These are phyloP conservation scores for Sinonovacula constricta DNA, from an alignment of 1,140 invertebrate species.

Conservation along the genomic window DNA sequence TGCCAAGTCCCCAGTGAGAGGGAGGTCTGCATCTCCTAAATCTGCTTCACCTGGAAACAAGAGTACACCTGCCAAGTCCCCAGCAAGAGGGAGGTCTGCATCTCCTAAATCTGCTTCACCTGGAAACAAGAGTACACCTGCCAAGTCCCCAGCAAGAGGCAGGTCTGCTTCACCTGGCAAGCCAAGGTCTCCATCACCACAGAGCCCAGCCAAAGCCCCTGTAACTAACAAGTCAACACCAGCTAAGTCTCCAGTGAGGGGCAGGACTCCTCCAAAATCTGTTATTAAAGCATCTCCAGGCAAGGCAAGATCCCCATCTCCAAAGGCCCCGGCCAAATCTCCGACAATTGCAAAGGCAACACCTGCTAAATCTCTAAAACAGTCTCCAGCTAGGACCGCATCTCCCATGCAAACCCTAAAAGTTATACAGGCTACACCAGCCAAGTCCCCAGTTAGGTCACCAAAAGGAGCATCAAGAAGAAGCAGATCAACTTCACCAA, in stretches of 20 bases:
- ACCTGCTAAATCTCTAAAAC: conserved; percentile 17
- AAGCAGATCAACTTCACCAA: background rate
- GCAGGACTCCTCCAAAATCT: conserved; percentile 8
- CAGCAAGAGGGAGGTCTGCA: background rate
- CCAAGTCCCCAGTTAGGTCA: background rate
- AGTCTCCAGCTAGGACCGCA: background rate
- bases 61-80: conserved; percentile 35
- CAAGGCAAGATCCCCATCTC: too few species aligned
- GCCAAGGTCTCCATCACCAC: background rate
- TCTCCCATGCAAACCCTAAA: background rate
- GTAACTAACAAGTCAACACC: background rate
- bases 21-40: background rate
- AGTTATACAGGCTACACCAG: background rate
- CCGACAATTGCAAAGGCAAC: conserved; percentile 2
- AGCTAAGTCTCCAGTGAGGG: background rate
- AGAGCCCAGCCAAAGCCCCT: background rate
- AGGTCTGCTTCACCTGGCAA: background rate
- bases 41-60: background rate
- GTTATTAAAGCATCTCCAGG: too few species aligned
- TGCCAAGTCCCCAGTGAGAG: background rate
- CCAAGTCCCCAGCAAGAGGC: background rate
- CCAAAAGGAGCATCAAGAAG: background rate
- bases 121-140: background rate
- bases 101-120: background rate
- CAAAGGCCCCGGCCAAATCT: background rate